These are phyloP conservation scores for Eurystomus glaucurus DNA, from an alignment of 2,797 vertebrate species.

Conservation along the genomic window DNA sequence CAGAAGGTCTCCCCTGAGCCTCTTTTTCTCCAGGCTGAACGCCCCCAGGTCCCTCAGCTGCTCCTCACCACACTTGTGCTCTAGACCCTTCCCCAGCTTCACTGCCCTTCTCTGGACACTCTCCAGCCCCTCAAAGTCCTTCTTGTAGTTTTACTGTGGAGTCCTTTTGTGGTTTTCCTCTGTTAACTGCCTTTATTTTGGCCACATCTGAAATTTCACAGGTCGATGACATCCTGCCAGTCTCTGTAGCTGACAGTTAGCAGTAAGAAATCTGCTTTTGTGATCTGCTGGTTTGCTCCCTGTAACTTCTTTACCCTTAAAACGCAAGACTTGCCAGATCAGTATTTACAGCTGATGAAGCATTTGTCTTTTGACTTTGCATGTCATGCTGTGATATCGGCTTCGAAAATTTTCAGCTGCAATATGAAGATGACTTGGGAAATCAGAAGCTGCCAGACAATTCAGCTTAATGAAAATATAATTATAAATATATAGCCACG, in stretches of 20 bases:
- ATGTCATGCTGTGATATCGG: not conserved
- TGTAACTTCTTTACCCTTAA: not conserved
- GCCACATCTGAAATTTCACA: not conserved
- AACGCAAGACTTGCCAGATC: not conserved
- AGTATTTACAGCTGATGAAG: not conserved
- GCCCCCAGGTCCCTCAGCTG: too few relatives aligned
- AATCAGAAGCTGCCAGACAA: constrained; percentile 17
- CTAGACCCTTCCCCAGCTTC: too few relatives aligned
- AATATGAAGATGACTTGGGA: not conserved
- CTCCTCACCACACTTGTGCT: too few relatives aligned
- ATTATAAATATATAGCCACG: not conserved
- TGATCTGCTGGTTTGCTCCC: not conserved
- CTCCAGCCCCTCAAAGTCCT: not conserved
- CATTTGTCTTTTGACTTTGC: constrained; percentile 16
- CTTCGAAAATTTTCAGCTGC: constrained; percentile 25
- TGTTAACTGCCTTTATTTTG: not conserved
- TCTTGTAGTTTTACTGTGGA: not conserved
- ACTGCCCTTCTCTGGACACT: not conserved
- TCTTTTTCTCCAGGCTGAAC: too few relatives aligned
- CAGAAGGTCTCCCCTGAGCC: too few relatives aligned
- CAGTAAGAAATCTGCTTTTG: not conserved
- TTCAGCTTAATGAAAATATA: constrained; percentile 22
- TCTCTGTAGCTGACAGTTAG: not conserved
- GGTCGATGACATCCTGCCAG: not conserved
- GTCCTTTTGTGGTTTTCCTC: not conserved